Percentiles rank a stretch among this genome's conserved stretches.
Evolutionary conservation across 2,888 invertebrate species (phyloP).

Genomic region (Barypeithes pellucidus): DNA sequence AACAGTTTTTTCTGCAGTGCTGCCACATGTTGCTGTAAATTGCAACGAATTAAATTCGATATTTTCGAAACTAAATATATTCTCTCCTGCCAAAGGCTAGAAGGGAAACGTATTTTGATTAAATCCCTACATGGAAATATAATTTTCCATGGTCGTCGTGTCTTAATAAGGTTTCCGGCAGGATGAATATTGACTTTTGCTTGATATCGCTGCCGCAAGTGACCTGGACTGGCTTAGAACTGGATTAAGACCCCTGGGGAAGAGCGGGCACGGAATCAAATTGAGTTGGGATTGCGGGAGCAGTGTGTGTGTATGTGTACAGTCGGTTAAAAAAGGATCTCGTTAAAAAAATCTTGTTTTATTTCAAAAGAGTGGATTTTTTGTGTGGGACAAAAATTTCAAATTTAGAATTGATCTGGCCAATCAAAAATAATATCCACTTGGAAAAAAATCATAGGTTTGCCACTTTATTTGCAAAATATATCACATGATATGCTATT

Average conservation of each 20-base stretch:
- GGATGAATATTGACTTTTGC: conserved; percentile 71
- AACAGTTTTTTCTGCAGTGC: neutral
- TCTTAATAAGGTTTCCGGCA: conserved; percentile 72
- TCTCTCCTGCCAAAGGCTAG: neutral
- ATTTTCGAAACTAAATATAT: neutral
- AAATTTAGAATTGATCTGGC: no score
- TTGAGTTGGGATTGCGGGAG: conserved; percentile 71
- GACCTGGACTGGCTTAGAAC: conserved; percentile 70
- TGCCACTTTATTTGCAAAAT: no score
- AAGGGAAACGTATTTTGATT: conserved; percentile 10
- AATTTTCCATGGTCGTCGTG: conserved; percentile 45
- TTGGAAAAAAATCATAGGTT: no score
- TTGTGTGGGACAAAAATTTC: no score
- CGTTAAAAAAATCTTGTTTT: neutral
- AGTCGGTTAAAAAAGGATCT: conserved; percentile 8
- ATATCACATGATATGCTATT: no score
- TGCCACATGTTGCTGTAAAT: no score
- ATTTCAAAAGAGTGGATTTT: neutral
- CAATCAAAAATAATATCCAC: no score
- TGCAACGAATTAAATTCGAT: no score
- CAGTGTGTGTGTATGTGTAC: conserved; percentile 47
- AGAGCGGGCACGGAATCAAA: conserved; percentile 70
- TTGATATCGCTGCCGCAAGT: conserved; percentile 67
- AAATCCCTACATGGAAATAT: conserved; percentile 41
- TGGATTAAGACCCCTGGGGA: conserved; percentile 70